Evolutionary conservation across 2,113 vertebrate genomes (phyloP), one percentile per base, ranked within the genome.

Genomic region (Ascaphus truei): DNA sequence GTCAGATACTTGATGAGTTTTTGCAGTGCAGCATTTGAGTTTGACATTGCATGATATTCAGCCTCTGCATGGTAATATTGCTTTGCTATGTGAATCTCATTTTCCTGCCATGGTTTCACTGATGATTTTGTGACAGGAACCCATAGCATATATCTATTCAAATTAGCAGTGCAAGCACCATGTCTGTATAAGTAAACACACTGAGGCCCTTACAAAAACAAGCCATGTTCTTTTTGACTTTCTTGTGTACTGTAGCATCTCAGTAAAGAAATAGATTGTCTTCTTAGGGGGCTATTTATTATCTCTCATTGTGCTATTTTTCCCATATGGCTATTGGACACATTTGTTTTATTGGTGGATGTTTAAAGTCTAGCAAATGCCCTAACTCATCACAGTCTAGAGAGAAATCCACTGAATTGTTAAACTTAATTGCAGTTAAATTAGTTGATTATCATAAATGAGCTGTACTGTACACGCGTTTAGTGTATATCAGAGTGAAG

Each of bases 31-130:
- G 48, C 51, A 60, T 80, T 78, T 73, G 71, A 73, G 63, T 52
- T 84, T 81, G 80, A 79, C 74, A 64, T 68, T 75, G 62, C 73
- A 78, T 84, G 75, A 77, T 80, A 79, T 79, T 79, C 72, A 78
- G 82, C 67, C 82, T 61, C 48, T 45, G 53, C 31, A 73, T 76
- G 72, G 81, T 77, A 71, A 78, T 87, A 85, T 84, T 77, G 72
- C 71, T 81, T 78, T 73, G 13, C 20, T 37, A 16, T 45, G 63
- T 41, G 36, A 43, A 81, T 82, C 76, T 75, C 81, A 88, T 90
- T 90, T 77, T 80, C 62, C 69, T 57, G 37, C 79, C 84, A 77
- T 80, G 77, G 80, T 78, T 60, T 18, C 53, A 73, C 75, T 85
- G 81, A 83, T 80, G 80, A 77, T 53, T 20, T 22, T 3, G 50